A percentile compares a stretch with the other conserved stretches of the same genome.
phyloP scores from a whole-genome alignment of 2,888 invertebrate genomes.

The Automeris io region DNA sequence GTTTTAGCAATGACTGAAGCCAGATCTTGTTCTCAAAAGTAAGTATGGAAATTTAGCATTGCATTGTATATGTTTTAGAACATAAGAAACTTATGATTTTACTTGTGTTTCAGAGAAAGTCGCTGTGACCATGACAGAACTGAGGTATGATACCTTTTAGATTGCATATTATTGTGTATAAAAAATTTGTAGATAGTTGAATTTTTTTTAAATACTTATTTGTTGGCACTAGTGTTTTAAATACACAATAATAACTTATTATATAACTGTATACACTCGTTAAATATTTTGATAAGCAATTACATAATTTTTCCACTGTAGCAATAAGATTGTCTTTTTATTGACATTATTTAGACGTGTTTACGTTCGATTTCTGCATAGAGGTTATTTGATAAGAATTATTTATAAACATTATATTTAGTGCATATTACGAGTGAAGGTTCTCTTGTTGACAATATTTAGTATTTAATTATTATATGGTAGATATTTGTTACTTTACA shows the following conservation, averaged over 20 bases:
- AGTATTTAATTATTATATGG: not conserved
- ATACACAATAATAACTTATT: no score
- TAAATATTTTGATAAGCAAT: no score
- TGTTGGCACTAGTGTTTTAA: no score
- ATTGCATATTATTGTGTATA: not conserved
- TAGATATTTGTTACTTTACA: not conserved
- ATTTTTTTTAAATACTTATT: no score
- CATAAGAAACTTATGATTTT: not conserved
- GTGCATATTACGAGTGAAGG: slow-evolving; percentile 36
- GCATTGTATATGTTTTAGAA: not conserved
- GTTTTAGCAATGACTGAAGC: slow-evolving; percentile 28
- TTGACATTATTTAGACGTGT: no score
- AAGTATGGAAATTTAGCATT: not conserved
- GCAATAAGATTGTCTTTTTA: no score
- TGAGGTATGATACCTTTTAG: slow-evolving; percentile 1
- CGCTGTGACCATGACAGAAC: not conserved
- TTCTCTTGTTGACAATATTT: not conserved
- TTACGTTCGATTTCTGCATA: slow-evolving; percentile 1
- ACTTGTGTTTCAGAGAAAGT: slow-evolving; percentile 4
- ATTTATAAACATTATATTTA: slow-evolving; percentile 23
- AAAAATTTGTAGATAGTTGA: no score
- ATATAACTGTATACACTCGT: no score
- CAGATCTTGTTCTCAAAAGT: slow-evolving; percentile 18
- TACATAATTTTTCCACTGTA: no score
- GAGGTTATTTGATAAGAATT: not conserved